A percentile compares a stretch with the other conserved stretches of the same genome.
These are phyloP conservation scores for Petrocephalus sullivani DNA, from an alignment of 2,797 vertebrate species.

Conservation along the genomic window DNA sequence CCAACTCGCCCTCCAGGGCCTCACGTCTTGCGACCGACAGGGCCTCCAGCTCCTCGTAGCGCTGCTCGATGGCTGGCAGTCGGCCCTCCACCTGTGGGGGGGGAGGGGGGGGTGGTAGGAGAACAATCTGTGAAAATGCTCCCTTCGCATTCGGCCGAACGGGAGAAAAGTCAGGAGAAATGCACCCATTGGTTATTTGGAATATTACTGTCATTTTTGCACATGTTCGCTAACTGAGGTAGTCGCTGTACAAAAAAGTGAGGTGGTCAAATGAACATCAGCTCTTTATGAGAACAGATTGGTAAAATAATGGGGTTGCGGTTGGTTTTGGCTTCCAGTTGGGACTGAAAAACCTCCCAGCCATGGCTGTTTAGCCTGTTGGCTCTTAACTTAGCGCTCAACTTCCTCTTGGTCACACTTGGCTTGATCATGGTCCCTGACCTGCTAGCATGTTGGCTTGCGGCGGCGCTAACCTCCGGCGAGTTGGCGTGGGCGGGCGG, in stretches of 20 bases:
- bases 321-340: not conserved
- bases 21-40: conserved; percentile 67
- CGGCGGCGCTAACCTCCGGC: conserved; percentile 54
- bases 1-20: conserved; percentile 78
- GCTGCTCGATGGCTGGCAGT: conserved; percentile 71
- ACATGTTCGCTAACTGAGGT: not conserved
- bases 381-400: not conserved
- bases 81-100: conserved; percentile 68
- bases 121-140: not conserved
- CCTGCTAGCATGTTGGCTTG: not conserved
- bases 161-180: not conserved
- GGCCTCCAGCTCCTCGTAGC: conserved; percentile 72
- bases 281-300: not conserved
- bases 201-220: not conserved
- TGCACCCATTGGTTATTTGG: not conserved
- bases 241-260: not conserved
- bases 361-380: not conserved
- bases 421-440: not conserved
- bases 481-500: conserved; percentile 52
- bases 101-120: not conserved
- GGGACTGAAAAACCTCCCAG: not conserved
- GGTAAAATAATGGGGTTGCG: not conserved
- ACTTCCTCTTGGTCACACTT: not conserved
- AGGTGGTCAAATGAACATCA: not conserved
- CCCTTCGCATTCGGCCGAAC: not conserved